These are phyloP conservation scores for Benthosema pterotum DNA, from an alignment of 2,797 vertebrate genomes.

Conservation along the genomic window DNA sequence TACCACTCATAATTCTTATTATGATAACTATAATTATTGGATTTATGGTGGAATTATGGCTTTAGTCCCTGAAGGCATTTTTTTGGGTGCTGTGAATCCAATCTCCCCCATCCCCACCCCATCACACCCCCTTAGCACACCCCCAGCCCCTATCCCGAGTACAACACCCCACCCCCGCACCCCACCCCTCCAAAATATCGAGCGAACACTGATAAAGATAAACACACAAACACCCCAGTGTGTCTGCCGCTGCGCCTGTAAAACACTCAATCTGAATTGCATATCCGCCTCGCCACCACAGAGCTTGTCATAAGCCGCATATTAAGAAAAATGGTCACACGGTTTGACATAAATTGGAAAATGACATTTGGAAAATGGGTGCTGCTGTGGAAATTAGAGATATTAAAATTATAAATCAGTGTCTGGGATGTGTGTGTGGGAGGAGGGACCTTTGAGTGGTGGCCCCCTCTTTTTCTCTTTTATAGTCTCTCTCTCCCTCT, in stretches of 20 bases:
- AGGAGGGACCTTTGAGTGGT: conserved; percentile 18
- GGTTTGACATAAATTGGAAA: conserved; percentile 94
- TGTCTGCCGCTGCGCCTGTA: conserved; percentile 75
- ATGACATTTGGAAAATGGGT: conserved; percentile 89
- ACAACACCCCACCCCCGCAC: conserved; percentile 47
- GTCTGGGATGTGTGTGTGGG: conserved; percentile 77
- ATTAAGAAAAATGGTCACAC: conserved; percentile 91
- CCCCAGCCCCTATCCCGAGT: conserved; percentile 33
- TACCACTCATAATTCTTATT: conserved; percentile 78
- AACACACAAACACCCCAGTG: conserved; percentile 77
- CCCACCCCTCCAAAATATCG: conserved; percentile 59
- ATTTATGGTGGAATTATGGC: conserved; percentile 79
- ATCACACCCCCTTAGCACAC: not conserved
- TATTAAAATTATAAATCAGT: conserved; percentile 97
- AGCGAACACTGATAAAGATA: conserved; percentile 80
- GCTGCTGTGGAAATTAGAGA: conserved; percentile 89
- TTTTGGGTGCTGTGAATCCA: conserved; percentile 66
- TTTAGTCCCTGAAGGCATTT: conserved; percentile 73
- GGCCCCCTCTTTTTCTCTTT: conserved; percentile 48
- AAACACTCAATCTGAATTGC: conserved; percentile 87
- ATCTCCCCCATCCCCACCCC: conserved; percentile 40
- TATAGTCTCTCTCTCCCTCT: conserved; percentile 24
- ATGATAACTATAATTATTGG: conserved; percentile 80
- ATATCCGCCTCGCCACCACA: conserved; percentile 83
- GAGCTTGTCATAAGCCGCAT: conserved; percentile 88